phyloP scores from a whole-genome alignment of 1,140 invertebrate genomes.

The Brachystomella parvula region DNA sequence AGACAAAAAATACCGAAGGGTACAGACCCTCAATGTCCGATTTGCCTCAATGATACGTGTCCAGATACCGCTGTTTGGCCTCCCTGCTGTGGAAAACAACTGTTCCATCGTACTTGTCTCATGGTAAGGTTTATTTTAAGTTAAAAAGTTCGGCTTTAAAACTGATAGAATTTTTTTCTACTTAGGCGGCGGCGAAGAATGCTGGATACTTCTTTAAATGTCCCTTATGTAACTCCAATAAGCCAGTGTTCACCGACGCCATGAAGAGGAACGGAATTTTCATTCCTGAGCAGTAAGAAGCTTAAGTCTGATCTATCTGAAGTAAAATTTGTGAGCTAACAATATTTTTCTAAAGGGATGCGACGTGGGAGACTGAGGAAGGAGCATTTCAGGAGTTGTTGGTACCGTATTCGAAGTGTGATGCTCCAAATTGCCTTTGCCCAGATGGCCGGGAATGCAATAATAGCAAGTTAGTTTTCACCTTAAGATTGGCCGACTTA shows the following conservation, averaged over 20 bases:
- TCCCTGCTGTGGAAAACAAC: conserved; percentile 48
- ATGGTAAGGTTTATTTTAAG: conserved; percentile 38
- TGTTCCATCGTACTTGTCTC: conserved; percentile 49
- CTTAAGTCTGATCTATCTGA: not conserved
- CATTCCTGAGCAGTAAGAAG: conserved; percentile 50
- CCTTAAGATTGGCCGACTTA: not conserved
- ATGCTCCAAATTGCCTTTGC: conserved; percentile 25
- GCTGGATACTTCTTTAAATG: conserved; percentile 47
- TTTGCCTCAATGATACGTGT: conserved; percentile 44
- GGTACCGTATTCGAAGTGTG: conserved; percentile 21
- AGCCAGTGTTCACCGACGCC: conserved; percentile 49
- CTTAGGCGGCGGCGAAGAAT: conserved; percentile 13
- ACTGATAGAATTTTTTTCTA: conserved; percentile 3
- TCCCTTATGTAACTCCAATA: conserved; percentile 57
- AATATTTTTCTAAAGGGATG: conserved; percentile 47
- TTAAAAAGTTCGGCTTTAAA: conserved; percentile 5
- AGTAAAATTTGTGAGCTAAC: conserved; percentile 15
- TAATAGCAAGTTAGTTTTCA: not conserved
- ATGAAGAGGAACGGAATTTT: conserved; percentile 54
- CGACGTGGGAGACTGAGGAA: conserved; percentile 58
- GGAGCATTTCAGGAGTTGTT: conserved; percentile 50
- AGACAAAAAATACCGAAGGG: conserved; percentile 8
- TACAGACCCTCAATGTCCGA: conserved; percentile 38
- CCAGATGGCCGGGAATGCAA: conserved; percentile 24
- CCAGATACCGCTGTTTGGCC: conserved; percentile 42